Evolutionary conservation across 2,797 vertebrate species (phyloP), one percentile per base, ranked within the genome.

Genomic region (Parauchenoglanis ngamensis): DNA sequence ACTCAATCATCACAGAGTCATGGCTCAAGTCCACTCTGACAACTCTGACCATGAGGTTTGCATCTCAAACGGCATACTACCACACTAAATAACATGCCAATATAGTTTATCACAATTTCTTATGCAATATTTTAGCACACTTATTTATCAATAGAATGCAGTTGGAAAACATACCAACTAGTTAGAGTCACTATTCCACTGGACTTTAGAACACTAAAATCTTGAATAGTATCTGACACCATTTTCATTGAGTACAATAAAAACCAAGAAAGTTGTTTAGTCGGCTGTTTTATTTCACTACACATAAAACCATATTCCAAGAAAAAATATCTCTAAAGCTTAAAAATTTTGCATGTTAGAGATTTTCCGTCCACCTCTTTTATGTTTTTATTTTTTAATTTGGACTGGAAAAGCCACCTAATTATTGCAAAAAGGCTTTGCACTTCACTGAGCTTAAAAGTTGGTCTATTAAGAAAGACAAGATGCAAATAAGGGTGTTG

Each of bases 1-100:
- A 61, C 21, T 59, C 31, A 61, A 44, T n/a, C 35, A 25, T 61
- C 35, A 25, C 35, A 61, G 23, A 63, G 31, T 19, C 23, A 82
- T 63, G 59, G 17, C 59, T 59, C 56, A n/a, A 63, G 57, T 65
- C 25, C 79, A 65, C 56, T 40, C 19, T 77, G 75, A 19, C 7
- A 56, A 61, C 21, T 59, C 31, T 81, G 57, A 81, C 57, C 57
- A 81, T 2, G 63, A 63, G 78, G 31, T 61, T 59, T 81, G 40
- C 40, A 65, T 52, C n/a, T 61, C 17, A 82, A 23, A 19, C 25
- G 49, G 8, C 40, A 82, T 52, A 31, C 8, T 19, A 11, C 44
- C 44, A 67, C 21, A 46, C 40, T 81, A 44, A 44, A 63, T n/a
- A 61, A 35, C 7, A 61, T 11, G 52, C 4, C 52, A 31, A 19